phyloP scores from a whole-genome alignment of 2,797 vertebrate species.

The Nyctalus aviator region DNA sequence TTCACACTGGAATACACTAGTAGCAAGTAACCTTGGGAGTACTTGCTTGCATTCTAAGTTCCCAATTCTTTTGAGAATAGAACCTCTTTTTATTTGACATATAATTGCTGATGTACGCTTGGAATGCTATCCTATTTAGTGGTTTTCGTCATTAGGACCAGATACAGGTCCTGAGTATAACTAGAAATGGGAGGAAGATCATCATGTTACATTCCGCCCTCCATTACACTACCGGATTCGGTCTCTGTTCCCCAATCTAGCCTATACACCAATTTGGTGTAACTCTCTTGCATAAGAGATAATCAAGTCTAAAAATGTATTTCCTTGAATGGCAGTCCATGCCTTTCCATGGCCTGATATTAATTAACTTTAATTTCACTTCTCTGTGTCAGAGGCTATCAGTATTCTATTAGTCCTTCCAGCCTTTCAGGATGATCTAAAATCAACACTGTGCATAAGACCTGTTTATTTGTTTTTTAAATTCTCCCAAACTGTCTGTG shows the following conservation, averaged over 20 bases:
- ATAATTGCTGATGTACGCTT: neutral
- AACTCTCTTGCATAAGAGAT: neutral
- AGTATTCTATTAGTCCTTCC: neutral
- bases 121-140: neutral
- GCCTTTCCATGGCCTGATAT: neutral
- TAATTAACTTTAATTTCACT: constrained; percentile 18
- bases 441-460: neutral
- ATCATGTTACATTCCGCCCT: neutral
- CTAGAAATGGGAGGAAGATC: neutral
- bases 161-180: neutral
- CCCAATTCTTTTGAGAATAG: neutral
- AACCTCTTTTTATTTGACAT: constrained; percentile 1
- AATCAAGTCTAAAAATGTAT: neutral
- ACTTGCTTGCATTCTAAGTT: neutral
- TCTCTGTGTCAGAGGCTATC: neutral
- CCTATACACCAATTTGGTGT: neutral
- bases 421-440: neutral
- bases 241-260: neutral
- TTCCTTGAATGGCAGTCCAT: neutral
- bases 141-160: neutral
- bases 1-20: neutral
- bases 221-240: neutral
- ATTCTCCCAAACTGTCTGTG: neutral
- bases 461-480: neutral
- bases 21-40: neutral